phyloP scores from a whole-genome alignment of 2,888 invertebrate species.

The Malthinus seriepunctatus region DNA sequence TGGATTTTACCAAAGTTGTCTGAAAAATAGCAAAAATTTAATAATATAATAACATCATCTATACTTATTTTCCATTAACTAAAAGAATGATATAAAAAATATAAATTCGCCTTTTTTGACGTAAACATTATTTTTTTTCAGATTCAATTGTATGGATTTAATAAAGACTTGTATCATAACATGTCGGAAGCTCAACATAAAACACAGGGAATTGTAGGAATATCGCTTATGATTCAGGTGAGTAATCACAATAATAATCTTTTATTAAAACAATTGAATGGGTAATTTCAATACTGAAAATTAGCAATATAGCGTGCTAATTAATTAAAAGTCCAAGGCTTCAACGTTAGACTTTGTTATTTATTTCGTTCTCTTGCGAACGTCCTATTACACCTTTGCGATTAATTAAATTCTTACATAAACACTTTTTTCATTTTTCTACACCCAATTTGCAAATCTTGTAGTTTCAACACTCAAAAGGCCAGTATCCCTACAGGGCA shows the following conservation, averaged over 20 bases:
- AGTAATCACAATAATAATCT: conserved; percentile 43
- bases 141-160: conserved; percentile 97
- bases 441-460: too few species aligned
- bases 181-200: conserved; percentile 95
- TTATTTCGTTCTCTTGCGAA: too few species aligned
- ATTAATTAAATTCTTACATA: too few species aligned
- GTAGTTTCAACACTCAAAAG: too few species aligned
- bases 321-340: too few species aligned
- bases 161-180: conserved; percentile 94
- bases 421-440: too few species aligned
- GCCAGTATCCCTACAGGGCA: too few species aligned
- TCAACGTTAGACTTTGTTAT: too few species aligned
- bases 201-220: conserved; percentile 94
- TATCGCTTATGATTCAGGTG: conserved; percentile 95
- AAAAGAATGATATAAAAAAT: background rate
- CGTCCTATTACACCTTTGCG: too few species aligned
- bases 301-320: too few species aligned
- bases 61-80: conserved; percentile 1
- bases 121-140: conserved; percentile 54
- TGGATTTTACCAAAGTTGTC: conserved; percentile 8
- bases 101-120: background rate
- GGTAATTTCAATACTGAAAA: too few species aligned
- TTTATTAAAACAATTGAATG: too few species aligned
- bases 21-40: conserved; percentile 7
- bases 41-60: conserved; percentile 8